These are phyloP conservation scores for Lasioglossum oenotherae DNA, from an alignment of 2,888 invertebrate genomes.

Conservation along the genomic window DNA sequence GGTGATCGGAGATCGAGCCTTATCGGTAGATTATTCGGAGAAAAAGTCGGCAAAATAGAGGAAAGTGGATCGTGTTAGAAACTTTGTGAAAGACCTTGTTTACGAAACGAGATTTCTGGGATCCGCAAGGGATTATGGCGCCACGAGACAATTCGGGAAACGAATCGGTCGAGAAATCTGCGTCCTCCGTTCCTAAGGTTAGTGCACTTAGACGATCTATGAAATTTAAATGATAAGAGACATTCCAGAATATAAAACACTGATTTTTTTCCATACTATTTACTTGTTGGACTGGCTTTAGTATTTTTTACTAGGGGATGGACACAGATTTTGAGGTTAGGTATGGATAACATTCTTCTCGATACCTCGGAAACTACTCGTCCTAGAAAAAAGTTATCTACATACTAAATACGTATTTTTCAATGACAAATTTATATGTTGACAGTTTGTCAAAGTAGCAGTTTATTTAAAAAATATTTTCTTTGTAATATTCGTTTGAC, in stretches of 20 bases:
- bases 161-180: neutral
- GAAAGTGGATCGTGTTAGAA: slow-evolving; percentile 6
- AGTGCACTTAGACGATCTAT: neutral
- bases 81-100: slow-evolving; percentile 2
- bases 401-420: too few relatives aligned
- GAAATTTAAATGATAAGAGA: neutral
- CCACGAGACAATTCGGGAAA: neutral
- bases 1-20: slow-evolving; percentile 21
- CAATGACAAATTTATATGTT: too few relatives aligned
- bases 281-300: neutral
- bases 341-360: neutral
- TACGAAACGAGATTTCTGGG: neutral
- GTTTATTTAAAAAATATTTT: too few relatives aligned
- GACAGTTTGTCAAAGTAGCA: too few relatives aligned
- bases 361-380: too few relatives aligned
- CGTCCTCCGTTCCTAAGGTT: neutral
- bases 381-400: too few relatives aligned
- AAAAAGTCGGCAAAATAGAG: neutral
- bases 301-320: neutral
- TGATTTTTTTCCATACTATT: neutral
- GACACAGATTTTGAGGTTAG: neutral
- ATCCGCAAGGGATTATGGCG: neutral
- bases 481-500: too few relatives aligned
- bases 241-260: neutral
- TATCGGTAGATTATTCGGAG: slow-evolving; percentile 17